Base-by-base conservation (phyloP, 2,888 invertebrate species). In the Nycteola revayana region DNA sequence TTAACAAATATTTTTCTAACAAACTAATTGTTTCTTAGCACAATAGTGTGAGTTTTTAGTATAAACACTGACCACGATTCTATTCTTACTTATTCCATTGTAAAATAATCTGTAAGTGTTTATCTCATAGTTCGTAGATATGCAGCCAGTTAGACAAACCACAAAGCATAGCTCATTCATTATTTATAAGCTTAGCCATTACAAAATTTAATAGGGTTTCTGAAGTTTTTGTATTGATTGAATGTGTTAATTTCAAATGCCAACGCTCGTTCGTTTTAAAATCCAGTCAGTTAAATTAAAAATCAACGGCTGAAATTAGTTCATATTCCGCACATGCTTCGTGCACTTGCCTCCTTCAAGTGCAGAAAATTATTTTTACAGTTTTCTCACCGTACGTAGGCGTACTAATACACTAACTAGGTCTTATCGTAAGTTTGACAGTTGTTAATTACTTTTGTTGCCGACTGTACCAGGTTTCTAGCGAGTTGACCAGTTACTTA, bases 401-500 rank as follows among this genome's bases (percentile, higher is more conserved):
- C 22, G 10, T 28, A 33, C 28, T 28, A 28, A 25, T 30, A 18
- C 45, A 43, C 43, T 41, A 37, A 21, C 21, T 48, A 42, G 56
- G 56, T 60, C 48, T 59, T 60, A 50, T 49, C 38, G 45, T 54
- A 56, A 56, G 52, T 60, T 63, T 60, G 61, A 50, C 61, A 58
- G 60, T 61, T 63, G 52, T 46, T 63, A 63, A 63, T 64, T 60
- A 59, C 61, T 60, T 64, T 63, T 55, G 60, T 51, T 48, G 39
- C 35, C 18, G 47, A 58, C 43, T 54, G 50, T 49, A 56, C 38
- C 35, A 40, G 44, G 39, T 42, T 45, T 51, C 36, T 43, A 44
- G 33, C 28, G 48, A 47, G 36, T 43, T 52, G 47, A 32, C 49
- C 50, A 36, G 28, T 42, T 35, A 42, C 42, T 44, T 50, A 44